Base-by-base conservation (phyloP, 2,888 invertebrate species). In the Colostygia pectinataria region DNA sequence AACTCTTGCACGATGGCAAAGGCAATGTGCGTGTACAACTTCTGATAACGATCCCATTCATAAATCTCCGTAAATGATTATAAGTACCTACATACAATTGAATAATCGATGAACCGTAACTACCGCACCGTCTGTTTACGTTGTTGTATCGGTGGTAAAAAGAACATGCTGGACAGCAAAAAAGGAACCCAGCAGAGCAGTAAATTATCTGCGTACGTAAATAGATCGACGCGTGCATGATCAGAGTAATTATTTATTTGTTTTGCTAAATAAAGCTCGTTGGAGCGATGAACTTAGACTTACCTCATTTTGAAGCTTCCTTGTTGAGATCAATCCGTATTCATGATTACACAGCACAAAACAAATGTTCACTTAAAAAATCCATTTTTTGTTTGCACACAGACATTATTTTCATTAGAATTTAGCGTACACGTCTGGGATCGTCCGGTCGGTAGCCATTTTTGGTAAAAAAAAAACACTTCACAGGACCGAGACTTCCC, bases 271-370 rank as follows among this genome's bases (percentile, higher is more conserved):
- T 68, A 85, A 85, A 85, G 80, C 78, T 80, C 74, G 56, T 54
- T 73, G 63, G 81, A 75, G 71, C 82, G 83, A 83, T 84, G 80
- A 83, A 83, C 80, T 75, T 79, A 7, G 63, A 85, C 90, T 61
- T 83, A 89, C 89, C 89, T 90, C 89, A 90, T 90, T 85, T 87
- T 88, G 83, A 77, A 64, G 74, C 77, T 75, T 85, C 84, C 85
- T 86, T 86, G 85, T 87, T 74, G 83, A 74, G 81, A 81, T 74
- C 79, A 87, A 88, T 88, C 88, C 88, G 69, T 65, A 77, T 77
- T 80, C 86, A 85, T 86, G 83, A 86, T 77, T 84, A 83, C 87
- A 89, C 83, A 75, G 71, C 84, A 86, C 88, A 74, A 74, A 82
- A 83, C 80, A 85, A 85, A 80, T 83, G 85, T 88, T 88, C 88